phyloP scores from a whole-genome alignment of 2,113 vertebrate species.

The Ciconia stormi region DNA sequence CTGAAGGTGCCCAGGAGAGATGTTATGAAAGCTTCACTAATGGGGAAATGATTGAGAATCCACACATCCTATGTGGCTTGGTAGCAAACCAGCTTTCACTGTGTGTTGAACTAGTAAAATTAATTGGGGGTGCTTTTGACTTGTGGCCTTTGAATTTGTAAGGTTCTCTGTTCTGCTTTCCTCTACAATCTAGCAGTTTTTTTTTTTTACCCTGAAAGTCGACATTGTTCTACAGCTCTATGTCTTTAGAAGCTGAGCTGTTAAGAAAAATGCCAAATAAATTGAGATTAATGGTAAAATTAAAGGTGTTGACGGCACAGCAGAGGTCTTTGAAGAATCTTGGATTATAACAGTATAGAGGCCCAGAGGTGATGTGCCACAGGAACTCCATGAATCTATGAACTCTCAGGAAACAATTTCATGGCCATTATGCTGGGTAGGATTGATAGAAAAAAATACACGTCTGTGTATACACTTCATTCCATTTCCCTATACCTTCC shows the following conservation, averaged over 20 bases:
- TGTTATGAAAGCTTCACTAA: slow-evolving; percentile 30
- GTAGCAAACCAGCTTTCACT: slow-evolving; percentile 39
- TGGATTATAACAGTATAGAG: neutral
- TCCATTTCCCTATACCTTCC: neutral
- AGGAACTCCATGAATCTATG: neutral
- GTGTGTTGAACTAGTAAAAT: neutral
- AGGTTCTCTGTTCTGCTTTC: slow-evolving; percentile 31
- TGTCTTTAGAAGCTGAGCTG: neutral
- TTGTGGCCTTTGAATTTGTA: slow-evolving; percentile 21
- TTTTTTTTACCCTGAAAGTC: slow-evolving; percentile 25
- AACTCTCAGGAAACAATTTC: neutral
- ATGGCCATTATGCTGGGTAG: neutral
- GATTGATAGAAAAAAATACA: neutral
- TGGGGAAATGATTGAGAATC: slow-evolving; percentile 45
- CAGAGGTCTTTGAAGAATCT: neutral
- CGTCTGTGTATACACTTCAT: neutral
- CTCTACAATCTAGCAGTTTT: neutral
- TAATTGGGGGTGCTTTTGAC: slow-evolving; percentile 24
- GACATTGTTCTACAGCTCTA: neutral
- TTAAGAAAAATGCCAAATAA: neutral
- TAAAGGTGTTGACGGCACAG: neutral
- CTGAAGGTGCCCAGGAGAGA: slow-evolving; percentile 36
- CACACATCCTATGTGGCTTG: neutral
- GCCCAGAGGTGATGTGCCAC: neutral
- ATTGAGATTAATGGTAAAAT: slow-evolving; percentile 9